phyloP scores from a whole-genome alignment of 2,113 vertebrate species.

The Chinchilla lanigera region DNA sequence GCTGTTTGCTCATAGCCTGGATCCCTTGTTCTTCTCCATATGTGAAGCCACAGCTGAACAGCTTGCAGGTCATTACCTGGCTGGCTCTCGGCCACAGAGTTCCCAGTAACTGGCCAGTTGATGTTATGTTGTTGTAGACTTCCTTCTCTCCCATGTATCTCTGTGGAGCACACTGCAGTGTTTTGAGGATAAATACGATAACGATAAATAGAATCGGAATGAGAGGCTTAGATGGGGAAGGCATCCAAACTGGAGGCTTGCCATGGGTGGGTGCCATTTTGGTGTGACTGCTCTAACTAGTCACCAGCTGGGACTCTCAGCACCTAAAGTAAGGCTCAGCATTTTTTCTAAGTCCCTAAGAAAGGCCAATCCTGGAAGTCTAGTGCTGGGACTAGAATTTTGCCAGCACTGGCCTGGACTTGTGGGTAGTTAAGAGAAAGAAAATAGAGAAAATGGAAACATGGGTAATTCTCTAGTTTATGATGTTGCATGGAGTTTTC shows the following conservation, averaged over 20 bases:
- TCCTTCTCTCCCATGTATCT: conserved; percentile 21
- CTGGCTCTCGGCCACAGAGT: conserved; percentile 62
- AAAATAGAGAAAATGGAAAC: not conserved
- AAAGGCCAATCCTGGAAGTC: not conserved
- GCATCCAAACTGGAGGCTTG: conserved; percentile 32
- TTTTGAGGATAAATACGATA: conserved; percentile 72
- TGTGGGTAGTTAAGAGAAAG: not conserved
- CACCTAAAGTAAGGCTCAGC: not conserved
- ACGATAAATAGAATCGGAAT: conserved; percentile 62
- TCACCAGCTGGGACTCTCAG: not conserved
- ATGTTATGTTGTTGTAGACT: conserved; percentile 61
- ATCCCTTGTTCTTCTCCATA: conserved; percentile 45
- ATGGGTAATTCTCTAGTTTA: not conserved
- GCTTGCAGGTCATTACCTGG: conserved; percentile 76
- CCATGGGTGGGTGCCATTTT: conserved; percentile 38
- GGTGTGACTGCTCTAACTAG: conserved; percentile 15
- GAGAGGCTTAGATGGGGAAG: conserved; percentile 23
- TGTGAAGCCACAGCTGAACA: conserved; percentile 68
- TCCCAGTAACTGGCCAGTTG: conserved; percentile 69
- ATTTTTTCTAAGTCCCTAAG: not conserved
- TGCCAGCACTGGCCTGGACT: not conserved
- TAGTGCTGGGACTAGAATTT: not conserved
- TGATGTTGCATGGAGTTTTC: conserved; percentile 5
- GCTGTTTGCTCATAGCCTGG: not conserved
- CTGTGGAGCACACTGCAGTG: conserved; percentile 36